phyloP scores from a whole-genome alignment of 2,888 invertebrate genomes.

The Miltochrista miniata region DNA sequence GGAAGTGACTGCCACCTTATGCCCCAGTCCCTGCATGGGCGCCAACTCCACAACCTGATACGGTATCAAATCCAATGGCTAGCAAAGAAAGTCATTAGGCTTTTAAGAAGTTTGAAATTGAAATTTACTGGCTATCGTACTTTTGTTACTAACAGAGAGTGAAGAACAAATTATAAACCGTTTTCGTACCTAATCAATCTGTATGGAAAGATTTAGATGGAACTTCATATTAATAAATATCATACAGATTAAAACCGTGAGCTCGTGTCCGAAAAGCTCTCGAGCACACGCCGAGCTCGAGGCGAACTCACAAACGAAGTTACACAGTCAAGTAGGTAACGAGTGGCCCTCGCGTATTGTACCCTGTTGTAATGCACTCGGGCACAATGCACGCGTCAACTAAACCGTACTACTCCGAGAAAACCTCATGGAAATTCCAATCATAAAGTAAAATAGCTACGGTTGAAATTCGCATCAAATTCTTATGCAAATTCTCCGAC shows the following conservation, averaged over 20 bases:
- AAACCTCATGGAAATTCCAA: constrained; percentile 16
- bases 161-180: too few species aligned
- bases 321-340: constrained; percentile 82
- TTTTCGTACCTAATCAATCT: too few species aligned
- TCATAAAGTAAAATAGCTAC: constrained; percentile 5
- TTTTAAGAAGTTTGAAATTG: too few species aligned
- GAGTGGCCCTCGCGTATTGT: constrained; percentile 73
- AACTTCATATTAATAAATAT: too few species aligned
- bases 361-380: constrained; percentile 54
- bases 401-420: constrained; percentile 18
- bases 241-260: not conserved
- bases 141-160: too few species aligned
- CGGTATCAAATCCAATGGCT: too few species aligned
- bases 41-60: too few species aligned
- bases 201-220: too few species aligned
- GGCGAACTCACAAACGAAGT: constrained; percentile 76
- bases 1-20: too few species aligned
- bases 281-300: constrained; percentile 39
- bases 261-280: constrained; percentile 30
- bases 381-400: constrained; percentile 38
- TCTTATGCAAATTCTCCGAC: constrained; percentile 18
- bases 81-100: too few species aligned
- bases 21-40: too few species aligned
- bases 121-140: too few species aligned
- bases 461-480: constrained; percentile 14